Evolutionary conservation across 1,140 invertebrate genomes (phyloP), one percentile per base, ranked within the genome.

Genomic region (Heliothis subflexa): DNA sequence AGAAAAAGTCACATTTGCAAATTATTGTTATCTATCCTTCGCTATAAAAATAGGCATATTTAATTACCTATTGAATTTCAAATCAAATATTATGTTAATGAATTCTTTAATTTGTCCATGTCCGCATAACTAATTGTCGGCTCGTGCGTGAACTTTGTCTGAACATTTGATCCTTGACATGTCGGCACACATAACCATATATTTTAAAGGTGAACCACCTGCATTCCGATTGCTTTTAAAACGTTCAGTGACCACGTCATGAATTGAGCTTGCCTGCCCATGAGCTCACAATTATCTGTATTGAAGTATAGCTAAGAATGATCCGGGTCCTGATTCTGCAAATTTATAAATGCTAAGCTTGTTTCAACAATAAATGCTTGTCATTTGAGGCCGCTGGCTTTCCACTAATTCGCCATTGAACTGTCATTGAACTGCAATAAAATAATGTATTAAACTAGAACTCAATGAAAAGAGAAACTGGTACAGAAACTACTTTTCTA

Each of bases 141-240:
- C 21, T 59, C 62, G 62, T 77, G 52, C 16, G 21, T 72, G 50
- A 68, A 52, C 61, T 50, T 68, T 68, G 64, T 40, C 49, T 62
- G 57, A 62, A 61, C 49, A 45, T 61, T 11, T 45, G 61, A 66
- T 82, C 78, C 75, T 82, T 76, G 64, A 76, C 50, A 66, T 76
- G 49, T 76, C 64, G 54, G 18, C 49, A 68, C 28, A 77, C 25
- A 61, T 70, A 61, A 16, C 40, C 61, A 54, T 55, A 54, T 55
- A 54, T 61, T 80, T 80, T 16, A 80, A 76, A 80, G 68, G 73
- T 72, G 77, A 77, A 73, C 45, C 62, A 81, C 66, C 62, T 75
- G 62, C 21, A 66, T 61, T 61, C 72, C 72, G 21, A 61, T 16
- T 40, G 28, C 45, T 74, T 74, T 47, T 59, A 74, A 47, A 47